These are phyloP conservation scores for Ridgeia piscesae DNA, from an alignment of 1,140 invertebrate species.

Conservation along the genomic window DNA sequence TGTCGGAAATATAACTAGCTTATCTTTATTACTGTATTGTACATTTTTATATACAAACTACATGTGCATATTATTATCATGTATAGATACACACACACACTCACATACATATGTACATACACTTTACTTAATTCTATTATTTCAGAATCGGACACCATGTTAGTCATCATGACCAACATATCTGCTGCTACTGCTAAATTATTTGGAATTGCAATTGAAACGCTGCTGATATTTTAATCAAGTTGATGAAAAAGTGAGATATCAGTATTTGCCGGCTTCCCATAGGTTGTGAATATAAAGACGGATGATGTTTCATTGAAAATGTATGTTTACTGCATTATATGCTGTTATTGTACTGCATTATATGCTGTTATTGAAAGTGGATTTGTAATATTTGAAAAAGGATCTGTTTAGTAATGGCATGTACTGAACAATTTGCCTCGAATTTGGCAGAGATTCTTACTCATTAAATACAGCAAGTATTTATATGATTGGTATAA, in stretches of 20 bases:
- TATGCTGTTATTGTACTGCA: neutral
- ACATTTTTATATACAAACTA: slow-evolving; percentile 1
- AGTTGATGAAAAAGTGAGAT: neutral
- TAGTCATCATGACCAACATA: neutral
- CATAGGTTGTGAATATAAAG: neutral
- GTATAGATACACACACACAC: neutral
- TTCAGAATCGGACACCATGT: neutral
- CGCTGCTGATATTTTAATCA: neutral
- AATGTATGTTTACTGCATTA: neutral
- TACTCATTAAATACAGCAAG: neutral
- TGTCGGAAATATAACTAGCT: neutral
- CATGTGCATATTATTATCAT: neutral
- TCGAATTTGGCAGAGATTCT: neutral
- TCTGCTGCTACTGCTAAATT: neutral
- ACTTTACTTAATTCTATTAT: neutral
- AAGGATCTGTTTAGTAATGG: neutral
- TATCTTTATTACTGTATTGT: slow-evolving; percentile 2
- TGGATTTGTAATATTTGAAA: neutral
- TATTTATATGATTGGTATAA: neutral
- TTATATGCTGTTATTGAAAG: neutral
- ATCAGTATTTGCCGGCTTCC: neutral
- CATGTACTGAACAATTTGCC: neutral
- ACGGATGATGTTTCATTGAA: neutral
- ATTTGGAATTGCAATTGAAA: neutral
- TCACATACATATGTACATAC: neutral